Evolutionary conservation across 2,113 vertebrate genomes (phyloP), one percentile per base, ranked within the genome.

Genomic region (Notarius quadriscutis): DNA sequence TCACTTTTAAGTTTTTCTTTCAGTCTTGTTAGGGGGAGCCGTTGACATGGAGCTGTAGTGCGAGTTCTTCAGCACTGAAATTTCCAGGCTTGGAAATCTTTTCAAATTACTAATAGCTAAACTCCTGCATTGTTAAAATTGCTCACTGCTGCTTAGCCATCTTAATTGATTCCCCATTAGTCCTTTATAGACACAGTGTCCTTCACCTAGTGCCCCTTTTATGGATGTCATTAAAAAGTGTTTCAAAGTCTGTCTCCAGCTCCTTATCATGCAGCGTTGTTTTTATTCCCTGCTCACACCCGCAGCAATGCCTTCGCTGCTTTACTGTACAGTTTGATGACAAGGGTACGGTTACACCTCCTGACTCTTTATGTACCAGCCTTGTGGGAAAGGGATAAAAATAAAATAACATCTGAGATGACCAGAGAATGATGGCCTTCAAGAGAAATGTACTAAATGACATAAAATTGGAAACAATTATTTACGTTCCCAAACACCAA

Each of bases 401-500:
- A 85, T 57, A 85, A 83, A 81, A 84, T 81, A 53, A 77, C 69
- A 78, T 41, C 14, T 62, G 69, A 89, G 80, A 82, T 81, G n/a
- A 75, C 78, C 41, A 60, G 27, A 82, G 15, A 58, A 4, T 9
- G 11, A 75, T 58, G 20, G 55, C 27, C 22, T 58, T 86, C 50
- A 51, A 53, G 25, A 58, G 50, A 65, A 71, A 58, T 71, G 51
- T 53, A 74, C 9, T n/a, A 17, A 27, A 30, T 41, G 18, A 69
- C 53, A 69, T 63, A 41, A 86, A 62, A 83, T 25, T 60, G 30
- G 20, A 41, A 86, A 60, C 27, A n/a, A 85, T 79, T 93, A 89
- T 94, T 94, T 91, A 92, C 91, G 92, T 93, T 89, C 51, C 91
- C 51, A 91, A 92, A 93, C 92, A 94, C 93, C 92, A 93, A 91